These are phyloP conservation scores for Megaceryle alcyon DNA, from an alignment of 2,797 vertebrate species.

Conservation along the genomic window DNA sequence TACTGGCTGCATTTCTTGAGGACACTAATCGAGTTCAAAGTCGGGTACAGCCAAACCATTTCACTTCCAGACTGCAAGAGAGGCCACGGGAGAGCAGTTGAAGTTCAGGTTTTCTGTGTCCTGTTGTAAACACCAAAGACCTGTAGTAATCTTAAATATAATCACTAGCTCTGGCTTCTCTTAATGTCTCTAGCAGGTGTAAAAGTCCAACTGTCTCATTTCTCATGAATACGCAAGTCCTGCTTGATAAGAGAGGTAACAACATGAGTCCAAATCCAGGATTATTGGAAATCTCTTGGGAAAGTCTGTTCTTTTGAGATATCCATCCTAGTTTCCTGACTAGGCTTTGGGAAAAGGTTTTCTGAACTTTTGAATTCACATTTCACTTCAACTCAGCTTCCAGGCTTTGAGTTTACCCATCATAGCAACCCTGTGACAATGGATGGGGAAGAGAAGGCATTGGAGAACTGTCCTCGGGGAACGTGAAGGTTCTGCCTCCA, in stretches of 20 bases:
- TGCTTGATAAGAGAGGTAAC: conserved; percentile 37
- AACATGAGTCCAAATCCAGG: conserved; percentile 13
- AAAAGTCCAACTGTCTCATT: background rate
- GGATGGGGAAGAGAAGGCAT: background rate
- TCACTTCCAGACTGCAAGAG: background rate
- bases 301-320: conserved; percentile 47
- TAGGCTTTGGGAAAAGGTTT: conserved; percentile 1
- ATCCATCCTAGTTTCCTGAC: conserved; percentile 25
- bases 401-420: conserved; percentile 3
- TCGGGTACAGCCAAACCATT: background rate
- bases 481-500: rapidly evolving
- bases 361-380: background rate
- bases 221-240: background rate
- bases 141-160: background rate
- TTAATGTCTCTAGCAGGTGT: conserved; percentile 21
- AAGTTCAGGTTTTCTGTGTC: background rate
- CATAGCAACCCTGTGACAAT: background rate
- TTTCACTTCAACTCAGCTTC: background rate
- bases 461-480: background rate
- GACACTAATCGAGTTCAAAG: background rate
- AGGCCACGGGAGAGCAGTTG: background rate
- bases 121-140: background rate
- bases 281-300: conserved; percentile 49
- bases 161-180: background rate
- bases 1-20: background rate